Base-by-base conservation (phyloP, 2,797 vertebrate genomes). In the Paguma larvata region DNA sequence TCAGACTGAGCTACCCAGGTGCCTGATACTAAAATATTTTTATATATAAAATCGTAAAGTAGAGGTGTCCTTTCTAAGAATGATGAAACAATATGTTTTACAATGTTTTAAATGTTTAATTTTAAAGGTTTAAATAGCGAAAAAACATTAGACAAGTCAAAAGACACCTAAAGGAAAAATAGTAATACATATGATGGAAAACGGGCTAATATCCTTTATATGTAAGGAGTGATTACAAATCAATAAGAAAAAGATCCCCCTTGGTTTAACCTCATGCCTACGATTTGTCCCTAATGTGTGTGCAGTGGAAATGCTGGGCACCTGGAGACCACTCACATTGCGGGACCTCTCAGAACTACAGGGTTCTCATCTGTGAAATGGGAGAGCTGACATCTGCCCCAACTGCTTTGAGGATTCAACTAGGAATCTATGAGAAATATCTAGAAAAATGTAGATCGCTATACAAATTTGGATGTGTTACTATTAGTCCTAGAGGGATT, bases 191-290 rank as follows among this genome's bases (percentile, higher is more conserved):
- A 34, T 25, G 46, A 56, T 51, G 48, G 86, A 18, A 67, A 68
- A 10, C 27, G 41, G 21, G 44, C 2, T 63, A 44, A 86, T 19
- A 65, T 10, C 27, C 34, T 93, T 79, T 21, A 15, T 12, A 87
- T 16, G 7, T 63, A 83, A 95, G 32, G 14, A 65, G 19, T 46
- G 65, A 88, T 85, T 44, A 18, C 18, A 30, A 80, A 82, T 85
- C 62, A 94, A 3, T 79, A 95, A 73, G 79, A 85, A 91, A 93
- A 97, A 85, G 68, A 91, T 44, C 25, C 34, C 11, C 51, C 12
- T 62, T 16, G n/a, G n/a, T 27, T 56, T 48, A 85, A 72, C 18
- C 23, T 70, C n/a, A n/a, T 25, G 51, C 59, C 65, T 53, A 70
- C 38, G 25, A 53, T 48, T 38, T 13, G 25, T 68, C 38, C 48